phyloP scores from a whole-genome alignment of 2,888 invertebrate genomes.

The Sericinus montela region DNA sequence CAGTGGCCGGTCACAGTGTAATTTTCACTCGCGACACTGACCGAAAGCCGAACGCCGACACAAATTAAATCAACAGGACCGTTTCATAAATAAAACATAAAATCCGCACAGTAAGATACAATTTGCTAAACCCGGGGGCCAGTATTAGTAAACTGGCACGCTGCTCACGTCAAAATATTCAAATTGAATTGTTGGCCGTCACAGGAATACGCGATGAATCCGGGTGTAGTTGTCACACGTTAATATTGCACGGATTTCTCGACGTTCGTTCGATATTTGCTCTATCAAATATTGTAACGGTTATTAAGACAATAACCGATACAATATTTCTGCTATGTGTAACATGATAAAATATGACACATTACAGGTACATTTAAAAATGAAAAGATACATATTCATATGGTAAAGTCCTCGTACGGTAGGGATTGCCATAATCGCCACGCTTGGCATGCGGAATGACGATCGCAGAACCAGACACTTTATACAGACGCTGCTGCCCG shows the following conservation, averaged over 20 bases:
- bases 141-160: slow-evolving; percentile 63
- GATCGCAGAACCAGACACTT: too few relatives aligned
- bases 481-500: too few relatives aligned
- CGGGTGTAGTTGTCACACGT: slow-evolving; percentile 37
- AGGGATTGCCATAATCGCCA: too few relatives aligned
- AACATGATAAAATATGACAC: too few relatives aligned
- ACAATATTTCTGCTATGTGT: too few relatives aligned
- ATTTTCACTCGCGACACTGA: slow-evolving; percentile 2
- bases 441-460: too few relatives aligned
- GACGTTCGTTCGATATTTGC: not conserved
- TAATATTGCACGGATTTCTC: not conserved
- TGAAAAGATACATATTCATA: too few relatives aligned
- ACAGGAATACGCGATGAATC: slow-evolving; percentile 59
- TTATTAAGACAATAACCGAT: too few relatives aligned
- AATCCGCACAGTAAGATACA: slow-evolving; percentile 51
- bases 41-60: slow-evolving; percentile 31
- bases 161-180: slow-evolving; percentile 63
- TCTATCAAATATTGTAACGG: too few relatives aligned
- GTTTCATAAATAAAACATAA: slow-evolving; percentile 68
- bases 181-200: slow-evolving; percentile 64
- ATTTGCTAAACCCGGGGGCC: slow-evolving; percentile 67
- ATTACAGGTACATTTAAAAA: too few relatives aligned
- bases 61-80: slow-evolving; percentile 52
- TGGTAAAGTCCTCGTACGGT: too few relatives aligned
- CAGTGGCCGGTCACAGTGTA: not conserved